phyloP scores from a whole-genome alignment of 2,797 vertebrate species.

The Natrix natrix region DNA sequence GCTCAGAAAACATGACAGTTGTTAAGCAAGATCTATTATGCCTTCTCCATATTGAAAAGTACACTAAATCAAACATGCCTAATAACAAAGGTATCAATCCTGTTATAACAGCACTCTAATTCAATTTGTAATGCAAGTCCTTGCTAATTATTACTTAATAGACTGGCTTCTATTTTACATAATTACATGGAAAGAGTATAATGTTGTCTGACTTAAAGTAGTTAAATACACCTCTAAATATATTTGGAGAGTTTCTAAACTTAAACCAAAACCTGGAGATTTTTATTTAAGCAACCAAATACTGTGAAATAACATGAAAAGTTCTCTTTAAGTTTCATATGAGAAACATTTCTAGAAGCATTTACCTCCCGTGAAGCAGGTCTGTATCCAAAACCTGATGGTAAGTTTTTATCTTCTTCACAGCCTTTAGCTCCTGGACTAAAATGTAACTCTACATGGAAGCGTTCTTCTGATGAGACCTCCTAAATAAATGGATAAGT shows the following conservation, averaged over 20 bases:
- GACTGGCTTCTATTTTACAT: background rate
- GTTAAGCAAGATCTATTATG: background rate
- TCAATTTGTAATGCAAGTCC: background rate
- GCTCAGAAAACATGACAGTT: background rate
- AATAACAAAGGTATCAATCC: background rate
- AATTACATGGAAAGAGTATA: background rate
- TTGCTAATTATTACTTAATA: background rate
- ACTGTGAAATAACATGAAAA: background rate
- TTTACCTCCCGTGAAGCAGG: conserved; percentile 86
- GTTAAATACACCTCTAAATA: background rate
- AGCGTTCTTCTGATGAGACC: conserved; percentile 85
- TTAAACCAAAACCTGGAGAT: background rate
- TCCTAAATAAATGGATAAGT: conserved; percentile 67
- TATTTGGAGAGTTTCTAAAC: background rate
- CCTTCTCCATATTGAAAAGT: background rate
- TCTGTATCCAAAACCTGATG: conserved; percentile 86
- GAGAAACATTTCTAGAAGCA: conserved; percentile 4
- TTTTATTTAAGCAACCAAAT: background rate
- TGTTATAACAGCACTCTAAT: background rate
- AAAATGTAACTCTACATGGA: conserved; percentile 89
- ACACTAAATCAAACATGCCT: background rate
- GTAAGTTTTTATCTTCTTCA: conserved; percentile 88
- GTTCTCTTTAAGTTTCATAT: background rate
- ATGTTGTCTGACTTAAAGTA: background rate
- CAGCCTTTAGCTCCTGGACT: conserved; percentile 90